Evolutionary conservation across 2,113 vertebrate species (phyloP).

Genomic region (Chaenogobius annularis): DNA sequence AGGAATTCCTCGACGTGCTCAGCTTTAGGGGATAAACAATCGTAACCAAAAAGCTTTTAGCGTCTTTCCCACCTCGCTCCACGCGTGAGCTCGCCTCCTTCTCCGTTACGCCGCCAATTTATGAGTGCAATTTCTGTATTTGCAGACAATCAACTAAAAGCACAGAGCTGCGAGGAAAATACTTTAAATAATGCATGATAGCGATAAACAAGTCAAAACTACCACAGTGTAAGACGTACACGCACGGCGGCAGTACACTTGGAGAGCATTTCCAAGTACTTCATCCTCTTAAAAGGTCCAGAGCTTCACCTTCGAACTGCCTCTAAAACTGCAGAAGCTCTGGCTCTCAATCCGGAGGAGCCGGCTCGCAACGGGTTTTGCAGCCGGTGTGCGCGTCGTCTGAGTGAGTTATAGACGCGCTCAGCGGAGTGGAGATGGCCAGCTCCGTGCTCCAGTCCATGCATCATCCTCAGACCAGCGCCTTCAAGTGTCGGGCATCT

Average conservation of each 20-base stretch:
- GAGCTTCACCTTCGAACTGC: background rate
- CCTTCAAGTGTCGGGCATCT: constrained; percentile 26
- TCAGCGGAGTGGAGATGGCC: constrained; percentile 5
- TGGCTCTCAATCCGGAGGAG: background rate
- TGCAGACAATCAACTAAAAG: constrained; percentile 7
- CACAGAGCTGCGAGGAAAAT: background rate
- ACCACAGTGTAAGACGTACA: background rate
- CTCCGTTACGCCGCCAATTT: background rate
- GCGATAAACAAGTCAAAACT: background rate
- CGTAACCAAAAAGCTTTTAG: constrained; percentile 2
- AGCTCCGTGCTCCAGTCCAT: constrained; percentile 24
- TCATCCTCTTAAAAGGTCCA: background rate
- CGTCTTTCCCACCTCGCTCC: background rate
- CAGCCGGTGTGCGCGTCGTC: background rate
- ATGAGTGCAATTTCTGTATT: background rate
- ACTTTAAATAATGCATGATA: background rate
- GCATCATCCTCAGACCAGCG: constrained; percentile 46
- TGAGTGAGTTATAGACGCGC: constrained; percentile 21
- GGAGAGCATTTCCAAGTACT: too few relatives aligned
- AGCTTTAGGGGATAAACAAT: too few relatives aligned
- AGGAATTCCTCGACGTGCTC: background rate
- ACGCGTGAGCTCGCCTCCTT: too few relatives aligned
- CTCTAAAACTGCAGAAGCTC: background rate
- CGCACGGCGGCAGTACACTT: background rate
- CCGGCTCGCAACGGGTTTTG: background rate